Conservation (phyloP, 2,113 vertebrate genomes). For the Arvicanthis niloticus region DNA sequence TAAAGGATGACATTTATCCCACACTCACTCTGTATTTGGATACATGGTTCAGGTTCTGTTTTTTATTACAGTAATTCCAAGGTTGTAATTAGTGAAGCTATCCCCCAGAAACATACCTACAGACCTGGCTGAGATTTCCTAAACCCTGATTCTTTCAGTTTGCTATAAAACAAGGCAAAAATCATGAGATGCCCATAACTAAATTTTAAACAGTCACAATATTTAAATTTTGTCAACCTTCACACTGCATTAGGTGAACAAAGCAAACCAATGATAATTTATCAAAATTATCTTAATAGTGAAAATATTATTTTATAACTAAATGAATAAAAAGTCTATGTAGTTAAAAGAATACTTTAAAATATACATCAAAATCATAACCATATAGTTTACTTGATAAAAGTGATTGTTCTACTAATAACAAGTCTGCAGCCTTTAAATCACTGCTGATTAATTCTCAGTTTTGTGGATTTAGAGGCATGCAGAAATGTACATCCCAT, state of each 20-base stretch:
- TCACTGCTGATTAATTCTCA: conserved; percentile 85
- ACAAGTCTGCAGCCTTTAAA: conserved; percentile 77
- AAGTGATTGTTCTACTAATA: conserved; percentile 77
- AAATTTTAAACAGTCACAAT: neutral
- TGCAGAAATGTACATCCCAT: conserved; percentile 80
- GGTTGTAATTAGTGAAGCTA: neutral
- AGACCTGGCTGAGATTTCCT: neutral
- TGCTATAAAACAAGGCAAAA: conserved; percentile 13
- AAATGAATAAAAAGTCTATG: neutral
- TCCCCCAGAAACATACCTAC: neutral
- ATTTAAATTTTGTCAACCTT: conserved; percentile 52
- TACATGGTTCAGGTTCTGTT: neutral
- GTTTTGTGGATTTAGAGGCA: conserved; percentile 78
- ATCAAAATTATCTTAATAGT: conserved; percentile 53
- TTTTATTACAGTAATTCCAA: neutral
- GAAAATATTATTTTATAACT: conserved; percentile 69
- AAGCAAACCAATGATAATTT: conserved; percentile 59
- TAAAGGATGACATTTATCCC: neutral
- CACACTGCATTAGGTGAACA: conserved; percentile 25
- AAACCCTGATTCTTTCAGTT: neutral
- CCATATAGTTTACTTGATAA: conserved; percentile 55
- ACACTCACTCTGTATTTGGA: neutral
- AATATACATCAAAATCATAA: conserved; percentile 68
- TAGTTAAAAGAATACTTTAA: conserved; percentile 55
- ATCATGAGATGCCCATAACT: neutral